Base-by-base conservation (phyloP, 2,797 vertebrate species). In the Orientallactaga sibirica region DNA sequence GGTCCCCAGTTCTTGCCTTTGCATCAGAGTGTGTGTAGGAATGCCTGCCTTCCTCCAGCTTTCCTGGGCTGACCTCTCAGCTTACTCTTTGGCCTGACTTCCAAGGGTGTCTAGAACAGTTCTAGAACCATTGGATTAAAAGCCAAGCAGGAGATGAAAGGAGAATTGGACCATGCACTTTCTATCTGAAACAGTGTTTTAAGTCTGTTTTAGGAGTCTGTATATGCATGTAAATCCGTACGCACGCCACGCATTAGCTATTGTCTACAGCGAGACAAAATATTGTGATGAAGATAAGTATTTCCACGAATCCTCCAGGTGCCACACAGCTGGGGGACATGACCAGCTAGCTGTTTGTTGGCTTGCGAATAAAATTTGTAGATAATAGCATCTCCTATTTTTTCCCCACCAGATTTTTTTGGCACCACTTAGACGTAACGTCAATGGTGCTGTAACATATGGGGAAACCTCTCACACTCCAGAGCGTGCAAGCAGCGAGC, bases 361-460 rank as follows among this genome's bases (percentile, higher is more conserved):
- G 91, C 93, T 97, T 89, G 86, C 90, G 95, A 88, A 92, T 94
- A 92, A 80, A 95, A 86, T 33, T 61, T 24, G 64, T 48, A 93
- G 92, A 94, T 79, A 94, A 89, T 86, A 94, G 93, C 92, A 84
- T 84, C 11, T 92, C 82, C 41, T 3, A 58, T 83, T 83, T 62
- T 73, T 81, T 20, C 2, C 1, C 19, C 29, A 86, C 62, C 82
- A 96, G 90, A 88, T 37, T 92, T 94, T 94, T 37, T 96, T 94
- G 96, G 82, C 82, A 91, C 58, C 55, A 8, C 70, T 91, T 91
- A 95, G 92, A 95, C 70, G 81, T 70, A 76, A 95, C 93, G 77
- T 95, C 94, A 97, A 92, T 89, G 93, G 92, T 92, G 90, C 70
- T 79, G 83, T 43, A 86, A 90, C 96, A 96, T 97, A 94, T 95